Conservation (phyloP, 2,113 vertebrate genomes). For the Erpornis zantholeuca region DNA sequence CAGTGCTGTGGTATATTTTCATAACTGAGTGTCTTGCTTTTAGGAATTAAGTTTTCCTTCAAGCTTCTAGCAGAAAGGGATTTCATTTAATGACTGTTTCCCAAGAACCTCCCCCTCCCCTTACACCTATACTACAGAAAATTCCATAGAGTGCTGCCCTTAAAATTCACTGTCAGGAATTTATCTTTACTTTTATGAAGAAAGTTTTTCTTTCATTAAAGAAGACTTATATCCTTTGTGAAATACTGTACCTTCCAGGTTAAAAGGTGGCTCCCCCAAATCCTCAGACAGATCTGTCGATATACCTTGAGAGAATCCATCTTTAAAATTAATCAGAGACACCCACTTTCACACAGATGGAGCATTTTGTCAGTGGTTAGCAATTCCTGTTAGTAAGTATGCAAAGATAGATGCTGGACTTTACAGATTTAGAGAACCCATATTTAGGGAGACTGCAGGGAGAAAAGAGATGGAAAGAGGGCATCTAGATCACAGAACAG, state of each 20-base stretch:
- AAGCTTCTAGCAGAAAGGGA: background rate
- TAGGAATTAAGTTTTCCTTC: background rate
- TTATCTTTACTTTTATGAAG: background rate
- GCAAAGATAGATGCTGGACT: slow-evolving; percentile 67
- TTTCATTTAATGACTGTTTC: background rate
- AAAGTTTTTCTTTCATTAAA: slow-evolving; percentile 15
- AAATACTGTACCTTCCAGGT: slow-evolving; percentile 75
- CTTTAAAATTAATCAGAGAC: slow-evolving; percentile 81
- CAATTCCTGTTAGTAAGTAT: slow-evolving; percentile 78
- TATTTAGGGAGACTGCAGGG: slow-evolving; percentile 18
- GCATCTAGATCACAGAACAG: background rate
- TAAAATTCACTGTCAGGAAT: background rate
- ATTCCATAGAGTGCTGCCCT: background rate
- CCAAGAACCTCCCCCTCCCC: background rate
- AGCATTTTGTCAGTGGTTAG: slow-evolving; percentile 73
- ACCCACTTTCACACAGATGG: slow-evolving; percentile 78
- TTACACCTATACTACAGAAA: background rate
- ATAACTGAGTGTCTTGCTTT: background rate
- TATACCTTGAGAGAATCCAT: slow-evolving; percentile 79
- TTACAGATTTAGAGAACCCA: slow-evolving; percentile 34
- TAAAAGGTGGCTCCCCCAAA: slow-evolving; percentile 73
- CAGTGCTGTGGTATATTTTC: background rate
- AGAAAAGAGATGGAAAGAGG: slow-evolving; percentile 28
- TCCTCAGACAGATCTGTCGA: slow-evolving; percentile 77
- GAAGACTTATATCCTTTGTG: slow-evolving; percentile 34